A percentile compares a stretch with the other conserved stretches of the same genome.
phyloP scores from a whole-genome alignment of 1,140 invertebrate genomes.

The Drosophila sturtevanti region DNA sequence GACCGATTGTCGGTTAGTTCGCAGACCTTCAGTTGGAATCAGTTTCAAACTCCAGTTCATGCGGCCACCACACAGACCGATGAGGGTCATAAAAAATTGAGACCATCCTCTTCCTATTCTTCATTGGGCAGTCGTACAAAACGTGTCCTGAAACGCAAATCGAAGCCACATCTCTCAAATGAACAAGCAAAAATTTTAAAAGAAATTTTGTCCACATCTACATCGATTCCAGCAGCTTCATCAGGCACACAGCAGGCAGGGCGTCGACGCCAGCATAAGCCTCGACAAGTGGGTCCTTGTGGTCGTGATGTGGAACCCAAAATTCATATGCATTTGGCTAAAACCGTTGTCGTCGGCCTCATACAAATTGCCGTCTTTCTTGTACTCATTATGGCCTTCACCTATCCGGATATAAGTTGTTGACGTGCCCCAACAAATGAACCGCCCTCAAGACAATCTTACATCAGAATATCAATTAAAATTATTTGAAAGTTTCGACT shows the following conservation, averaged over 20 bases:
- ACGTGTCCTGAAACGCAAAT: background rate
- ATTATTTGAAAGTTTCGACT: conserved; percentile 8
- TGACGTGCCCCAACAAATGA: background rate
- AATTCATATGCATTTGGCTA: conserved; percentile 51
- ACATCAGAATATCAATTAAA: background rate
- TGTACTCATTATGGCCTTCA: conserved; percentile 71
- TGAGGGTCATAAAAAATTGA: background rate
- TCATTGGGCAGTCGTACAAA: background rate
- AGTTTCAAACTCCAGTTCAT: background rate
- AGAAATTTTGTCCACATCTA: background rate
- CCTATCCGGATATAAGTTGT: conserved; percentile 68
- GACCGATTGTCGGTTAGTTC: background rate
- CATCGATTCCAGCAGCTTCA: background rate
- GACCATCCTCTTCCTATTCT: background rate
- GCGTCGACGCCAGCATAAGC: too few relatives aligned
- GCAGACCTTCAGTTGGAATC: background rate
- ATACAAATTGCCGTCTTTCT: conserved; percentile 65
- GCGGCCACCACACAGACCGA: background rate
- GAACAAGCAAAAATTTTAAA: background rate
- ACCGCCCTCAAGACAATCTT: background rate
- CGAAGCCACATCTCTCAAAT: background rate
- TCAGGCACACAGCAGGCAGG: background rate
- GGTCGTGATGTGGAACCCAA: conserved; percentile 40
- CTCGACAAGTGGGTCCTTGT: conserved; percentile 27
- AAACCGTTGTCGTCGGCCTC: conserved; percentile 60